Evolutionary conservation across 2,113 vertebrate genomes (phyloP).

Genomic region (Carassius gibelio): DNA sequence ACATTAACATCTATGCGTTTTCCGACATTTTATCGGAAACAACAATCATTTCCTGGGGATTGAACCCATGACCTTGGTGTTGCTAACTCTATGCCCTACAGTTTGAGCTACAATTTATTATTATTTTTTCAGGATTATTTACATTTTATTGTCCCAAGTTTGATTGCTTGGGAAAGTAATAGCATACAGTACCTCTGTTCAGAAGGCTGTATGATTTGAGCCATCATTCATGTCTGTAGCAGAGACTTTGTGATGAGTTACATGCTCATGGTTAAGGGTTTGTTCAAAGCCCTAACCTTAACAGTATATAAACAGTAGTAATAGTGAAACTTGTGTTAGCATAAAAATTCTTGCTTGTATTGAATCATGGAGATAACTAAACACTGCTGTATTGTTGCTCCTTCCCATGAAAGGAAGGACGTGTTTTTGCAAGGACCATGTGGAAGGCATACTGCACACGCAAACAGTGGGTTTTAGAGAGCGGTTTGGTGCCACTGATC

Average conservation of each 20-base stretch:
- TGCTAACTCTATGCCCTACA: neutral
- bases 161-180: neutral
- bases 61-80: neutral
- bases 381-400: slow-evolving; percentile 68
- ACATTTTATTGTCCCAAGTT: neutral
- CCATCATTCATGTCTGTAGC: neutral
- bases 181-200: neutral
- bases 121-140: neutral
- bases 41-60: neutral
- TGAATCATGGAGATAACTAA: slow-evolving; percentile 46
- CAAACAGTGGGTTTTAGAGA: slow-evolving; percentile 21
- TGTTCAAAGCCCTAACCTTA: neutral
- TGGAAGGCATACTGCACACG: slow-evolving; percentile 59
- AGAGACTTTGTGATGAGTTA: neutral
- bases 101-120: neutral
- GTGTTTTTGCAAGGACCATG: slow-evolving; percentile 67
- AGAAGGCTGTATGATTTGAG: neutral
- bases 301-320: slow-evolving; percentile 5
- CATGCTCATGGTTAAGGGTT: neutral
- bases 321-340: neutral
- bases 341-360: slow-evolving; percentile 12
- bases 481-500: slow-evolving; percentile 26
- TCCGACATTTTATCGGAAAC: neutral
- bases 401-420: slow-evolving; percentile 66
- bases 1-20: neutral